Percentiles rank a stretch among this genome's conserved stretches.
phyloP scores from a whole-genome alignment of 2,113 vertebrate genomes.

The Gobiocypris rarus region DNA sequence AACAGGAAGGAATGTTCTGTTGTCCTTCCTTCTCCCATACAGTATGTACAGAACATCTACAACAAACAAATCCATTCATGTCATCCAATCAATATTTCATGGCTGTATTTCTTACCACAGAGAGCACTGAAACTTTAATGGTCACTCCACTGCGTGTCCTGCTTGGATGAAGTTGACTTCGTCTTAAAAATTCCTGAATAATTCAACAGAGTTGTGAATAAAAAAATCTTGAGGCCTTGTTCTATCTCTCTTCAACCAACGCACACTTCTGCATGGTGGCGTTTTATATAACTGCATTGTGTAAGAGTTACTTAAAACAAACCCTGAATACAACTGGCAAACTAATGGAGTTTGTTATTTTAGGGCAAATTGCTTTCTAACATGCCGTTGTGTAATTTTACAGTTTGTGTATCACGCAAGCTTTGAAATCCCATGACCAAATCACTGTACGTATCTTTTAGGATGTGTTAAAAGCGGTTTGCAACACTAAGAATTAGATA shows the following conservation, averaged over 20 bases:
- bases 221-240: slow-evolving; percentile 11
- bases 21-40: neutral
- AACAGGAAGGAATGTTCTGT: neutral
- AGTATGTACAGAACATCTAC: slow-evolving; percentile 7
- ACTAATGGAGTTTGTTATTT: neutral
- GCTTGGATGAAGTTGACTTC: slow-evolving; percentile 13
- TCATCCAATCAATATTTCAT: slow-evolving; percentile 42
- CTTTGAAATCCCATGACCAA: neutral
- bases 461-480: neutral
- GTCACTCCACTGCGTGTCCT: slow-evolving; percentile 6
- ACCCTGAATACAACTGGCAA: neutral
- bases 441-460: neutral
- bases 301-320: slow-evolving; percentile 5
- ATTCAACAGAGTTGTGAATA: slow-evolving; percentile 32
- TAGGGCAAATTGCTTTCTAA: neutral
- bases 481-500: neutral
- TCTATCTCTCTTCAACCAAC: slow-evolving; percentile 5
- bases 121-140: slow-evolving; percentile 48
- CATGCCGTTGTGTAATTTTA: neutral
- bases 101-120: slow-evolving; percentile 20
- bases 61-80: slow-evolving; percentile 36
- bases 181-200: slow-evolving; percentile 45
- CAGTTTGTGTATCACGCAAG: slow-evolving; percentile 3
- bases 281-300: slow-evolving; percentile 35
- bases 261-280: neutral